Evolutionary conservation across 2,797 vertebrate species (phyloP), one percentile per base, ranked within the genome.

Genomic region (Chrysocyon brachyurus): DNA sequence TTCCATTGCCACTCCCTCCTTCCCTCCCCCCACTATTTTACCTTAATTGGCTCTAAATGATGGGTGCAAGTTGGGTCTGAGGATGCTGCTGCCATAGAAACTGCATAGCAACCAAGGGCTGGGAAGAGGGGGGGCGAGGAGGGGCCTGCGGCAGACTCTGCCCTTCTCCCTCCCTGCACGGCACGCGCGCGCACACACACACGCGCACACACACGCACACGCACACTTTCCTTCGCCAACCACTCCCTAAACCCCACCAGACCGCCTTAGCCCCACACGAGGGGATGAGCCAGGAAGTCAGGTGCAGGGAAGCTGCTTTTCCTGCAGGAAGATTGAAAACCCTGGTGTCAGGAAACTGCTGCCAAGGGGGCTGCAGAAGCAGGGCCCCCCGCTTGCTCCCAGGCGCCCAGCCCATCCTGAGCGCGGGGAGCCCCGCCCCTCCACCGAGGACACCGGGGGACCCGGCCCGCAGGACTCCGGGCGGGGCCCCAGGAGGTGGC

Each of bases 41-140:
- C 97, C 94, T 75, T 0, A 96, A 97, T 95, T 96, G 52, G 97
- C 97, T 97, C 90, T 92, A 31, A 97, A 84, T 21, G 61, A 88
- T 19, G 66, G 54, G 97, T 88, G 90, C 97, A 98, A 98, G 98
- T 98, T 98, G 98, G 97, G 92, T 7, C 97, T 90, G 96, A 97
- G 98, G 98, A 97, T 97, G 97, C 92, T 36, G 98, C 97, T 98
- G 98, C 98, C 73, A 98, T 98, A 97, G 98, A 95, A 98, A 98
- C 98, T 0, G 92, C 96, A 87, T 91, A 97, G 97, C 97, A 95
- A 97, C 96, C 73, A 8, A 56, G 78, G 24, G 26, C 46, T 31
- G 56, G 81, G 12, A 15, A 22, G 36, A 33, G 97, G 49, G 52
- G 28, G 17, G 26, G 63, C 5, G 46, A 22, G 52, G 79, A 59